phyloP scores from a whole-genome alignment of 2,113 vertebrate genomes.

The Dunckerocampus dactyliophorus region DNA sequence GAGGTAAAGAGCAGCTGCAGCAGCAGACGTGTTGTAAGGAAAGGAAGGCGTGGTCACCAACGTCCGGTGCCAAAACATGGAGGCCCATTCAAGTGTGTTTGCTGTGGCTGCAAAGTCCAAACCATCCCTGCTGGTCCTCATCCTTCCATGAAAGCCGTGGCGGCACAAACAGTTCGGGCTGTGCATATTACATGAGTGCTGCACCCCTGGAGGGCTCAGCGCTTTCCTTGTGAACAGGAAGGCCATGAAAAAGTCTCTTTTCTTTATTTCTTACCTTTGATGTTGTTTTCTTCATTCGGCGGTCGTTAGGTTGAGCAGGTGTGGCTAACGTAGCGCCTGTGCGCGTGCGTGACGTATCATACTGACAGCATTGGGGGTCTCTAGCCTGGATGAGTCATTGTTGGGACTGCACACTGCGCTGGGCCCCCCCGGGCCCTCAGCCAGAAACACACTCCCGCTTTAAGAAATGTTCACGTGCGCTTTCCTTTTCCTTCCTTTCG shows the following conservation, averaged over 20 bases:
- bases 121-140: conserved; percentile 40
- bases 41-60: too few relatives aligned
- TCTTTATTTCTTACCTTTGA: too few relatives aligned
- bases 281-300: too few relatives aligned
- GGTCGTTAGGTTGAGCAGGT: too few relatives aligned
- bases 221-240: conserved; percentile 20
- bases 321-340: neutral
- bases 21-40: too few relatives aligned
- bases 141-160: conserved; percentile 39
- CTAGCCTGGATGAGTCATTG: conserved; percentile 53
- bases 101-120: conserved; percentile 9
- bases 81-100: neutral
- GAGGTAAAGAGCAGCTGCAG: too few relatives aligned
- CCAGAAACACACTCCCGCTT: conserved; percentile 16
- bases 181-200: conserved; percentile 70
- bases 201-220: conserved; percentile 54
- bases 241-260: conserved; percentile 29
- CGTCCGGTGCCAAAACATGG: too few relatives aligned
- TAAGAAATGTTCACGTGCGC: conserved; percentile 4
- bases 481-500: conserved; percentile 32
- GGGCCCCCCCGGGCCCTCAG: conserved; percentile 26
- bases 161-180: conserved; percentile 29
- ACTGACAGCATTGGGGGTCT: neutral
- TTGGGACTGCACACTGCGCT: conserved; percentile 52
- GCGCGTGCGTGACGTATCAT: neutral